Percentiles rank a stretch among this genome's conserved stretches.
Conservation (phyloP, 1,140 invertebrate genomes). For the Drosophila jambulina region DNA sequence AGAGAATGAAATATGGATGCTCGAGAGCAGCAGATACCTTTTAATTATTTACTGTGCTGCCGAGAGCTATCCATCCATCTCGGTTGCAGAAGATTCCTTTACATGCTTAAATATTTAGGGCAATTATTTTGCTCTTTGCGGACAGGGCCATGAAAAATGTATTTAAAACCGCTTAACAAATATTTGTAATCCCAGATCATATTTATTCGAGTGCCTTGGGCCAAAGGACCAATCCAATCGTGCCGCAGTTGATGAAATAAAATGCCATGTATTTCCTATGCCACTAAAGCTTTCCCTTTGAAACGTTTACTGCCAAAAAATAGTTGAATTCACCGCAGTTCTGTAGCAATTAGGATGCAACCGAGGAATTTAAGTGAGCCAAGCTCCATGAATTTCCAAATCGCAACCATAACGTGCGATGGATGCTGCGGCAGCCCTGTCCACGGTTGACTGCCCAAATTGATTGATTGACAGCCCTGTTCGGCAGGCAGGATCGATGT, state of each 20-base stretch:
- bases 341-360: conserved; percentile 31
- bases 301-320: background rate
- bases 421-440: conserved; percentile 23
- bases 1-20: conserved; percentile 38
- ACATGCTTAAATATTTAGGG: conserved; percentile 12
- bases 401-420: conserved; percentile 24
- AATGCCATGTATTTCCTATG: background rate
- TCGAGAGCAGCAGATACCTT: background rate
- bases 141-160: background rate
- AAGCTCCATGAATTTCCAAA: conserved; percentile 23
- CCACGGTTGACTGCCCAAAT: conserved; percentile 45
- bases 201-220: conserved; percentile 9
- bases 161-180: conserved; percentile 6
- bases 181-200: conserved; percentile 12
- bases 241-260: background rate
- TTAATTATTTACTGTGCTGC: conserved; percentile 27
- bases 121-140: conserved; percentile 7
- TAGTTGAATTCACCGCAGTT: conserved; percentile 13
- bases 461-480: conserved; percentile 66
- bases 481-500: conserved; percentile 14
- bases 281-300: background rate
- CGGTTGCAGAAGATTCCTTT: background rate
- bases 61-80: conserved; percentile 29
- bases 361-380: conserved; percentile 19
- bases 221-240: conserved; percentile 12